phyloP scores from a whole-genome alignment of 1,140 invertebrate genomes.

The Listronotus bonariensis region DNA sequence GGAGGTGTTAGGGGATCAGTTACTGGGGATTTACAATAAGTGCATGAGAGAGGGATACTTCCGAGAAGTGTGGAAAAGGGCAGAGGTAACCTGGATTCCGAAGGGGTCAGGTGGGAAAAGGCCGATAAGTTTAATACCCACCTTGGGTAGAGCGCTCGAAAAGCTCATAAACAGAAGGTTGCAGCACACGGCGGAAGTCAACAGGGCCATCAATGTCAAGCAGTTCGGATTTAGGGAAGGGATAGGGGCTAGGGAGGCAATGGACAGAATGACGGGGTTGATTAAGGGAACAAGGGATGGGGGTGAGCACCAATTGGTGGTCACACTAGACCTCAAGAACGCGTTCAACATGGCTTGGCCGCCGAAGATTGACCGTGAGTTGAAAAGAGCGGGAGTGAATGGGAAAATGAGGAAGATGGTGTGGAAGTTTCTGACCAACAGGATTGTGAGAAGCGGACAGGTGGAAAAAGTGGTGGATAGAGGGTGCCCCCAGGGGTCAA shows the following conservation, averaged over 20 bases:
- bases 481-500: conserved; percentile 44
- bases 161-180: conserved; percentile 10
- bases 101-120: conserved; percentile 2
- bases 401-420: neutral
- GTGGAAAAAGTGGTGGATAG: neutral
- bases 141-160: conserved; percentile 9
- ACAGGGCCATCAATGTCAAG: neutral
- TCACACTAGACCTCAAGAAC: conserved; percentile 25
- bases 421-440: conserved; percentile 18
- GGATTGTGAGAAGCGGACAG: conserved; percentile 17
- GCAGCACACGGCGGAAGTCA: neutral
- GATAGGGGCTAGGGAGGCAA: conserved; percentile 17
- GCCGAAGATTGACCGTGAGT: neutral
- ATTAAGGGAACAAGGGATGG: neutral
- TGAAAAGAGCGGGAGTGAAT: neutral
- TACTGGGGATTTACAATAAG: neutral
- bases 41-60: neutral
- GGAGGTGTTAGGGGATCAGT: neutral
- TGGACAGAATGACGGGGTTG: conserved; percentile 1
- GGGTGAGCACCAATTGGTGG: conserved; percentile 13
- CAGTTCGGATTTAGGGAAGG: conserved; percentile 35
- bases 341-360: conserved; percentile 30
- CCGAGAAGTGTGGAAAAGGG: conserved; percentile 14
- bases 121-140: conserved; percentile 11
- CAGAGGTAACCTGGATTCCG: conserved; percentile 8